phyloP scores from a whole-genome alignment of 2,797 vertebrate genomes.

The Eptatretus atami region DNA sequence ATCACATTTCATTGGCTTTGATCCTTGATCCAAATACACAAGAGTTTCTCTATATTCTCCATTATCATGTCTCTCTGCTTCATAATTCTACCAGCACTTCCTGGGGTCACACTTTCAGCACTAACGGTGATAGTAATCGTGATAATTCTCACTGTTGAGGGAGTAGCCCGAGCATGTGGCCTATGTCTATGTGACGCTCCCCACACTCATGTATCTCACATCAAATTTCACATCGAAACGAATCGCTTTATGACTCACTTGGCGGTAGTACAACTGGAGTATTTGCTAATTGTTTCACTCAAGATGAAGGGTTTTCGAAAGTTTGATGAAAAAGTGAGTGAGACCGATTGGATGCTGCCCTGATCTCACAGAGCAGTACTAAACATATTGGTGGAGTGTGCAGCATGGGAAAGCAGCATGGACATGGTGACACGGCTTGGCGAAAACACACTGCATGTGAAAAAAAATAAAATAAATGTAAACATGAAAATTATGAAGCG shows the following conservation, averaged over 20 bases:
- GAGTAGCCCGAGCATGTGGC: not conserved
- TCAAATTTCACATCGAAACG: not conserved
- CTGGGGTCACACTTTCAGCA: conserved; percentile 3
- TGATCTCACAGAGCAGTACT: no score
- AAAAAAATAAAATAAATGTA: no score
- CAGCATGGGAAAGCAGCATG: no score
- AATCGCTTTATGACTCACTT: not conserved
- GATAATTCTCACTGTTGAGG: not conserved
- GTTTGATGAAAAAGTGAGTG: no score
- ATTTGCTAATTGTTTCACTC: no score
- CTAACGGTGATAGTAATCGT: not conserved
- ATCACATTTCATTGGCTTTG: conserved; percentile 5
- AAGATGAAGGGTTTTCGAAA: no score
- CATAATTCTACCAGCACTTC: conserved; percentile 2
- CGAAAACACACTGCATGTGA: no score
- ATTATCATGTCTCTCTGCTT: conserved; percentile 1
- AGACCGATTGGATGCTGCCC: no score
- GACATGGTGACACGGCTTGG: no score
- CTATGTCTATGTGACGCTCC: not conserved
- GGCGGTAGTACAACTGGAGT: no score
- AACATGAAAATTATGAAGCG: no score
- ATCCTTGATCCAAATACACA: conserved; percentile 7
- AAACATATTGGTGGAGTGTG: no score
- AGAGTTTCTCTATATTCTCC: conserved; percentile 8
- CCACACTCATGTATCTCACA: not conserved